Conservation (phyloP, 2,113 vertebrate genomes). For the Tricholaema leucomelas region DNA sequence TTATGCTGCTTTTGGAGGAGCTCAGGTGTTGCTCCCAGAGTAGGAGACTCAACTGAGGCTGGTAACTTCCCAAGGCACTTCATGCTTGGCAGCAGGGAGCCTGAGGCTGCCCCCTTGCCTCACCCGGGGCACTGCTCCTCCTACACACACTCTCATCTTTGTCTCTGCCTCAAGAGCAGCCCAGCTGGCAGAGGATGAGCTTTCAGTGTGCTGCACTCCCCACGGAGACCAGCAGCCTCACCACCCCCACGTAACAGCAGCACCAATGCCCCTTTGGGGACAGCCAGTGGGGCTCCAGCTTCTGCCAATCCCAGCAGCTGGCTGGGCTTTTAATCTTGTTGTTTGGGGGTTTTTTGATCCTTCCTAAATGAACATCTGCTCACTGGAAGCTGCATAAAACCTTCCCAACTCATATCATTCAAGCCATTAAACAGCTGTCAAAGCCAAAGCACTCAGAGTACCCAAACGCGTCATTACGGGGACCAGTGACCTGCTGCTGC, state of each 20-base stretch:
- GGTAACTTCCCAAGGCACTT: too few species aligned
- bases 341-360: too few species aligned
- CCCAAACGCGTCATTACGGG: not conserved
- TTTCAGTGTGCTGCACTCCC: not conserved
- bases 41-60: too few species aligned
- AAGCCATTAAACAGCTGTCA: not conserved
- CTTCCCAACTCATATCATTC: not conserved
- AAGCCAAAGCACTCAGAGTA: not conserved
- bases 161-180: not conserved
- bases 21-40: too few species aligned
- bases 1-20: too few species aligned
- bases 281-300: not conserved
- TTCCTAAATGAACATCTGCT: not conserved
- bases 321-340: not conserved
- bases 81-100: too few species aligned
- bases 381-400: not conserved
- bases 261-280: too few species aligned
- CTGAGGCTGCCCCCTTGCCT: too few species aligned
- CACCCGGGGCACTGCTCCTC: not conserved
- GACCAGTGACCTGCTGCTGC: fast-evolving
- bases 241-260: fast-evolving
- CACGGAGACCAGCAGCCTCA: too few species aligned
- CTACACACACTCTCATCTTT: too few species aligned
- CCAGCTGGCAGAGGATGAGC: not conserved
- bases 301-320: not conserved